A percentile compares a stretch with the other conserved stretches of the same genome.
Evolutionary conservation across 2,797 vertebrate genomes (phyloP).

Genomic region (Lacerta viridis): DNA sequence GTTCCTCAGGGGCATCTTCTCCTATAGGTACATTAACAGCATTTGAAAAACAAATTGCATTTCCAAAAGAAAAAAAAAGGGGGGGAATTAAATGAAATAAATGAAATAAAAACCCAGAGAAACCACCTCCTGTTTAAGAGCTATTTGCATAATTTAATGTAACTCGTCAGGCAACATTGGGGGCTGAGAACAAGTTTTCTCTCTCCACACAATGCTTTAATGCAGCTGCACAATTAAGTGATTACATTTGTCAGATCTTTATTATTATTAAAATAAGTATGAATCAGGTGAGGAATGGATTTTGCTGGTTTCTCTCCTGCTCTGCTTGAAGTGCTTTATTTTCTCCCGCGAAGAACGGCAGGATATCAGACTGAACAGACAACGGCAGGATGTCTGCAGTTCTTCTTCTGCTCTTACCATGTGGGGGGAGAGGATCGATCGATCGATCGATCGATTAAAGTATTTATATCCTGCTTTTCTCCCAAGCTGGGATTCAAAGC

Average conservation of each 20-base stretch:
- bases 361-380: neutral
- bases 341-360: neutral
- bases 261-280: constrained; percentile 41
- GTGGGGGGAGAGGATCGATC: no score
- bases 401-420: neutral
- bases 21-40: neutral
- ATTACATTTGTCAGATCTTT: constrained; percentile 47
- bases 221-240: constrained; percentile 72
- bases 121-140: constrained; percentile 21
- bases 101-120: constrained; percentile 16
- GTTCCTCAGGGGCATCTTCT: no score
- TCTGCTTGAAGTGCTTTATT: neutral
- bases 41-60: constrained; percentile 18
- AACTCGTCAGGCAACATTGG: constrained; percentile 39
- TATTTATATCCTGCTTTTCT: no score
- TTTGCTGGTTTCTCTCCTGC: neutral
- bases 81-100: neutral
- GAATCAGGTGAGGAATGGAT: constrained; percentile 37
- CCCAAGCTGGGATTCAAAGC: no score
- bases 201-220: constrained; percentile 60
- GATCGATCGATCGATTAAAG: no score
- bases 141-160: constrained; percentile 43
- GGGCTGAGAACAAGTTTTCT: constrained; percentile 48
- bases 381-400: neutral
- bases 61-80: neutral